Base-by-base conservation (phyloP, 2,888 invertebrate species). In the Caenorhabditis sp. region DNA sequence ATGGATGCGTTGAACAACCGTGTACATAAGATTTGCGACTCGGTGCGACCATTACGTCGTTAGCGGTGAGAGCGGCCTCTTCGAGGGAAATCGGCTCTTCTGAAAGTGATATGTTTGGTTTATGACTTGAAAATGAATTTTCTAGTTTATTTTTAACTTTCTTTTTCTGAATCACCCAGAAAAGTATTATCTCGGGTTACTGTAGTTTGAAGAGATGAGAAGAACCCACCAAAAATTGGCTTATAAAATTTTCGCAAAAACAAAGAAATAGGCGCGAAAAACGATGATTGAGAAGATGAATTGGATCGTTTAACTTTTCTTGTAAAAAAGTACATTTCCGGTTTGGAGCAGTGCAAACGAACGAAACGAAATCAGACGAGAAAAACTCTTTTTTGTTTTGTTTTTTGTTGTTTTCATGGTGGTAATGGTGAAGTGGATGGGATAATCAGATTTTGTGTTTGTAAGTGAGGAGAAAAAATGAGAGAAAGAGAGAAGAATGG, bases 21-120 rank as follows among this genome's bases (percentile, higher is more conserved):
- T 86, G 85, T 12, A 84, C 81, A 73, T 86, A 86, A 65, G 85
- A 85, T 68, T 79, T 77, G 37, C 80, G 67, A 64, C 77, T 77
- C 36, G 79, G 79, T 23, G 73, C 71, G 57, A 75, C 79, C 79
- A 79, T 77, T 53, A 68, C 57, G 62, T 69, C 63, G 64, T 66
- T 69, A 27, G 79, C 78, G 61, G 65, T 64, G 58, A 76, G 69
- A 21, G 81, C 77, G 51, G 79, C 78, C 68, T 80, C 79, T 70
- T 81, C 81, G 57, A 77, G 63, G 53, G 78, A 76, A 58, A 81
- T 70, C 58, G 78, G 62, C 61, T 81, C 81, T 65, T 81, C 81
- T 81, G 72, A 67, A 81, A 31, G 31, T 31, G 31, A 31, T 31
- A 6, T 31, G 31, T 31, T 31, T 31, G 4, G 4, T 31, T 31